Base-by-base conservation (phyloP, 2,113 vertebrate genomes). In the Brachyhypopomus gauderio region DNA sequence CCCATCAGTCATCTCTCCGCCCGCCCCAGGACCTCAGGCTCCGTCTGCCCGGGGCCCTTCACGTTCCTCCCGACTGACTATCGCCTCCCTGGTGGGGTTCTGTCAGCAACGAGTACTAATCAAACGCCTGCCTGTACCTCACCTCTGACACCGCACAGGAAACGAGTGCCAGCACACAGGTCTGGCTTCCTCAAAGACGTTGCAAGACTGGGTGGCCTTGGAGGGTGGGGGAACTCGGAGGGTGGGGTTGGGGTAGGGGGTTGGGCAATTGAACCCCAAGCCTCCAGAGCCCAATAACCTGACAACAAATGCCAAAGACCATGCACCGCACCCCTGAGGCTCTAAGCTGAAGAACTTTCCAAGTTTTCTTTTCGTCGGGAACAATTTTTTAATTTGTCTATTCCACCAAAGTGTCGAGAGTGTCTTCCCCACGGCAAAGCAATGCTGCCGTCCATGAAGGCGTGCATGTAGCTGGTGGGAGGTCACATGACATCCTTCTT, bases 91-190 rank as follows among this genome's bases (percentile, higher is more conserved):
- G 78, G 84, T 85, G 85, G 86, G 79, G 82, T 85, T 74, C 25
- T 83, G 89, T 90, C 89, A 89, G 86, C 86, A 88, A 84, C 87
- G 89, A 77, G 83, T 79, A 87, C 89, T 82, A 83, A 72, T 80
- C 77, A 85, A 72, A 78, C 80, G 56, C 62, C 70, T 62, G 66
- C 81, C 75, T 85, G 85, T 80, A 88, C 81, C 82, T 80, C 63
- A 72, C 67, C 48, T 75, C 85, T 73, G 80, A 85, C 63, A 73
- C 71, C 77, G 83, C 85, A 72, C 62, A 87, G 82, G 72, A 86
- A 85, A 64, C 80, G 77, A 67, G 71, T 34, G 72, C 66, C 73
- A 76, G 34, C 72, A 3, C 45, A 11, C 12, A 1, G 45, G 45
- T 72, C 81, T n/a, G 52, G 52, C 66, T 71, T 67, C 72, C 27